A percentile compares a stretch with the other conserved stretches of the same genome.
Conservation (phyloP, 2,797 vertebrate species). For the Aphelocoma californica region DNA sequence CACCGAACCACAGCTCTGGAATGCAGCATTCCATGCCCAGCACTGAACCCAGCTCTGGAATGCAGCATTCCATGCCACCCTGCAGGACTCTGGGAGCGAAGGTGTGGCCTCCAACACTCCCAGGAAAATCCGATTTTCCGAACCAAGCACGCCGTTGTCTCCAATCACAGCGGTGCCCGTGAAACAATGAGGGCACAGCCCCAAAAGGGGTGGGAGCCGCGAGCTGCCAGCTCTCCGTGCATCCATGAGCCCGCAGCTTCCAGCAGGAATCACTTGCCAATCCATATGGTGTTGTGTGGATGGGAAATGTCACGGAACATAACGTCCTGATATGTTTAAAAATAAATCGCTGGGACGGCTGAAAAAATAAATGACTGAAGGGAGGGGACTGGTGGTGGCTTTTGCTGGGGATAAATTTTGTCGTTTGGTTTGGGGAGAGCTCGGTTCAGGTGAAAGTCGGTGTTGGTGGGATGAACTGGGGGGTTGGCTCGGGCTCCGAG, state of each 20-base stretch:
- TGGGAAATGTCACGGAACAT: conserved; percentile 71
- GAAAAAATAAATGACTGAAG: conserved; percentile 46
- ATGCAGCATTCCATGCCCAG: too few species aligned
- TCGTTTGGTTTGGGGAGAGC: background rate
- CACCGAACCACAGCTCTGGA: too few species aligned
- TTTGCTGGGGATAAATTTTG: conserved; percentile 15
- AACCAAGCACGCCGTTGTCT: background rate
- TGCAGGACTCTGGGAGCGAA: accelerated
- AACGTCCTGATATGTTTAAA: conserved; percentile 68
- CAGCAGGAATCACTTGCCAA: conserved; percentile 63
- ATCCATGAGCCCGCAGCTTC: conserved; percentile 37
- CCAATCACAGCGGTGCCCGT: background rate
- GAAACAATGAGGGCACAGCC: conserved; percentile 51
- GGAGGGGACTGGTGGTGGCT: background rate
- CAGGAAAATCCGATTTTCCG: background rate
- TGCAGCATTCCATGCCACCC: background rate
- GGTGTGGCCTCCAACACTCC: background rate
- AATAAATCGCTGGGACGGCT: conserved; percentile 62
- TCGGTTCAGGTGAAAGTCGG: background rate
- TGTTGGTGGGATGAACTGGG: conserved; percentile 12
- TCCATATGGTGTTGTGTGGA: conserved; percentile 69
- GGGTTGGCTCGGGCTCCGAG: background rate
- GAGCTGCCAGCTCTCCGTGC: conserved; percentile 33
- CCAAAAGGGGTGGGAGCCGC: conserved; percentile 55
- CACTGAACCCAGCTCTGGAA: too few species aligned